Percentiles rank a stretch among this genome's conserved stretches.
Conservation (phyloP, 2,797 vertebrate genomes). For the Saxicola maurus region DNA sequence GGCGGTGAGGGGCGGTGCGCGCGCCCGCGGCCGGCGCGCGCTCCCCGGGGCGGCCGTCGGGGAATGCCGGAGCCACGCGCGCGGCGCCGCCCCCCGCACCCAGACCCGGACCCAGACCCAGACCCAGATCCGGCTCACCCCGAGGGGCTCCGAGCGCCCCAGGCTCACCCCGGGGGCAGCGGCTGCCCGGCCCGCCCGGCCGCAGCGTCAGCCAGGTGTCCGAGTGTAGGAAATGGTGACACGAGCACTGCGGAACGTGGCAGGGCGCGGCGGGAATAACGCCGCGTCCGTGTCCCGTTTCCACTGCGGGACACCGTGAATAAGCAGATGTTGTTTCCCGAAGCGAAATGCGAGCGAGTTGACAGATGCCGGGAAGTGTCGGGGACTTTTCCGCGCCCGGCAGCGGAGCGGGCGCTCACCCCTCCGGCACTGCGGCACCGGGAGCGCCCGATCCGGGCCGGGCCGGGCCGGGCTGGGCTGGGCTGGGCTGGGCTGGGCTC, state of each 20-base stretch:
- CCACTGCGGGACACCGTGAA: neutral
- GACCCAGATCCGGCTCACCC: too few relatives aligned
- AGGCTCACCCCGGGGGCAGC: too few relatives aligned
- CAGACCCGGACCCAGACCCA: too few relatives aligned
- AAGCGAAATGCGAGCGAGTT: neutral
- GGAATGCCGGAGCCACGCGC: rapidly evolving
- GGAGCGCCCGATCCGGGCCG: neutral
- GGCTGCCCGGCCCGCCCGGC: neutral
- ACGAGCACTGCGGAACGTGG: neutral
- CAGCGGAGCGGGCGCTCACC: neutral
- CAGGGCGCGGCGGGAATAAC: neutral
- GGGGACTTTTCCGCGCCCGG: neutral
- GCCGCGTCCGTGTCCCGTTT: neutral
- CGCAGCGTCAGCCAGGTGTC: neutral
- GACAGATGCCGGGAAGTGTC: neutral
- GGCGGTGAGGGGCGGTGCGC: neutral
- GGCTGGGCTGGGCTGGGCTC: neutral
- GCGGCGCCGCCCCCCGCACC: neutral
- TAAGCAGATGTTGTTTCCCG: neutral
- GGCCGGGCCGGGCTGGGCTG: neutral
- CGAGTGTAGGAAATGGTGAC: neutral
- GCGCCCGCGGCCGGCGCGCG: neutral
- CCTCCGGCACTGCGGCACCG: neutral
- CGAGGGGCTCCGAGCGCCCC: neutral
- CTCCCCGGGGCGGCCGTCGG: neutral